Evolutionary conservation across 2,888 invertebrate genomes (phyloP).

Genomic region (Heliothis peltigera): DNA sequence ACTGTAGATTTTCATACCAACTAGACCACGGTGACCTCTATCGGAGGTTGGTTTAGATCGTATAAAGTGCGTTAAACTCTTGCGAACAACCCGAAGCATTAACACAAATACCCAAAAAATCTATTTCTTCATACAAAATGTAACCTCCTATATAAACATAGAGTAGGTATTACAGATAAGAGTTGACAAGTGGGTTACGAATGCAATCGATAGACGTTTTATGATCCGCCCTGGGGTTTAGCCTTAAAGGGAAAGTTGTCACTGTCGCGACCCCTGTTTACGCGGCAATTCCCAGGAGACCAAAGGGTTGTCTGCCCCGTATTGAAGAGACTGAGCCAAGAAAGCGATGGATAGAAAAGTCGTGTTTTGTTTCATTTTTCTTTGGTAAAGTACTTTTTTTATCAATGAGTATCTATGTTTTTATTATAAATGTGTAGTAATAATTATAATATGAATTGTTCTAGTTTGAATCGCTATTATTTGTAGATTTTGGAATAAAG

Average conservation of each 20-base stretch:
- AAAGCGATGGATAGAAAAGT: conserved; percentile 16
- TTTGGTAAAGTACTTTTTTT: too few species aligned
- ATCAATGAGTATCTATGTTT: too few species aligned
- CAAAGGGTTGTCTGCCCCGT: conserved; percentile 23
- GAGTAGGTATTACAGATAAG: conserved; percentile 14
- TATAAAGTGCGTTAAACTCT: too few species aligned
- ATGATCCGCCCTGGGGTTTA: conserved; percentile 26
- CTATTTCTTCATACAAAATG: neutral
- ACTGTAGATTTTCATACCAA: too few species aligned
- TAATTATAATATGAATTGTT: neutral
- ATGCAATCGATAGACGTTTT: conserved; percentile 38
- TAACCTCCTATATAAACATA: conserved; percentile 14
- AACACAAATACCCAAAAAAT: neutral
- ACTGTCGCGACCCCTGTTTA: conserved; percentile 31
- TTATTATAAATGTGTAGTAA: too few species aligned
- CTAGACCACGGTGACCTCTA: too few species aligned
- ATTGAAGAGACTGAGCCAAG: conserved; percentile 1
- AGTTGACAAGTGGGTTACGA: conserved; percentile 20
- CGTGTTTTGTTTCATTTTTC: conserved; percentile 12
- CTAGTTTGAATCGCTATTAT: too few species aligned
- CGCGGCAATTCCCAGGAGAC: conserved; percentile 12
- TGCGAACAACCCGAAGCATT: too few species aligned
- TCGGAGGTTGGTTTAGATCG: too few species aligned
- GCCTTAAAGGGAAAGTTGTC: conserved; percentile 38
- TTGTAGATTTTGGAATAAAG: too few species aligned